Evolutionary conservation across 1,140 invertebrate genomes (phyloP).

Genomic region (Agrilus planipennis): DNA sequence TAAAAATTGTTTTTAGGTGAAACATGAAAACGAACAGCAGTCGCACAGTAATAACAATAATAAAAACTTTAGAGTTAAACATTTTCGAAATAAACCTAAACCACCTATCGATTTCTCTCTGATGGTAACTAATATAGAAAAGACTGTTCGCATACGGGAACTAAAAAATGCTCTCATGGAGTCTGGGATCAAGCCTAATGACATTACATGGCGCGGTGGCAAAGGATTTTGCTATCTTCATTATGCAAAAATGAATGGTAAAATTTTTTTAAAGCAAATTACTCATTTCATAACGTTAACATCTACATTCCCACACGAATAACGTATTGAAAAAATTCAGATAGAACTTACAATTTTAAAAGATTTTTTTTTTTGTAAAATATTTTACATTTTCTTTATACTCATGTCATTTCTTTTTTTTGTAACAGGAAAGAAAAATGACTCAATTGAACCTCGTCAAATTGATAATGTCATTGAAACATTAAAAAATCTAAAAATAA

Average conservation of each 20-base stretch:
- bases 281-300: too few relatives aligned
- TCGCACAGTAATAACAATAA: too few relatives aligned
- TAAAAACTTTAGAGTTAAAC: too few relatives aligned
- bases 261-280: constrained; percentile 11
- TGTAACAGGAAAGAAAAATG: constrained; percentile 27
- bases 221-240: constrained; percentile 53
- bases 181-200: constrained; percentile 49
- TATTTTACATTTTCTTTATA: too few relatives aligned
- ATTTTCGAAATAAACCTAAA: constrained; percentile 16
- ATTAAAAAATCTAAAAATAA: constrained; percentile 39
- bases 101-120: constrained; percentile 42
- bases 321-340: too few relatives aligned
- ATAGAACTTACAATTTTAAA: too few relatives aligned
- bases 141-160: constrained; percentile 47
- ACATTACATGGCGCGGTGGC: constrained; percentile 52
- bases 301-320: too few relatives aligned
- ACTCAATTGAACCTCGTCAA: constrained; percentile 5
- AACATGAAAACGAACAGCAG: too few relatives aligned
- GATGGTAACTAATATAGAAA: constrained; percentile 48
- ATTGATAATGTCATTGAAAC: constrained; percentile 44
- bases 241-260: constrained; percentile 40
- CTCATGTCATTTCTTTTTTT: too few relatives aligned
- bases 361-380: too few relatives aligned
- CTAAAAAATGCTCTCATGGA: constrained; percentile 49
- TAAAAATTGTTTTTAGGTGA: too few relatives aligned